phyloP scores from a whole-genome alignment of 2,113 vertebrate genomes.

The Antechinus flavipes region DNA sequence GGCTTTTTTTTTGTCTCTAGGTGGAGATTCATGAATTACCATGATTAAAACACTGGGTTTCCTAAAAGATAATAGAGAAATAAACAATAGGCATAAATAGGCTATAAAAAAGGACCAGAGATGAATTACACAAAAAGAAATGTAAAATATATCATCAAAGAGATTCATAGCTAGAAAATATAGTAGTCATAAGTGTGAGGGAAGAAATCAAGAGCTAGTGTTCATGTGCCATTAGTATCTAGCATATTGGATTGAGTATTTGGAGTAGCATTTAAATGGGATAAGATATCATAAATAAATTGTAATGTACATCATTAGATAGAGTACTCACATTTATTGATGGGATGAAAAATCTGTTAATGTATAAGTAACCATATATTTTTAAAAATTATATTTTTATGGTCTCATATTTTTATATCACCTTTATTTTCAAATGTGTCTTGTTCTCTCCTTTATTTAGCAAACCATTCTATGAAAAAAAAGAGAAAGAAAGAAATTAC shows the following conservation, averaged over 20 bases:
- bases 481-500: neutral
- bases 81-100: neutral
- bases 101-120: neutral
- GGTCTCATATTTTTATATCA: neutral
- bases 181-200: neutral
- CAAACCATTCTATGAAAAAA: neutral
- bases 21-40: neutral
- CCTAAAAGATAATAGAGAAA: neutral
- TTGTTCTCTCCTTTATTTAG: neutral
- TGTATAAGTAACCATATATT: neutral
- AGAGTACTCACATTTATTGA: neutral
- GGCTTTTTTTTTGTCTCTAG: neutral
- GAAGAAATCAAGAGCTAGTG: neutral
- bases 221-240: neutral
- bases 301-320: neutral
- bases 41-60: neutral
- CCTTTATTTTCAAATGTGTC: neutral
- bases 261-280: neutral
- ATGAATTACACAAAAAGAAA: neutral
- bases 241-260: neutral
- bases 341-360: neutral
- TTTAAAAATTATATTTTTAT: neutral
- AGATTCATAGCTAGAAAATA: neutral
- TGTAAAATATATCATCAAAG: neutral
- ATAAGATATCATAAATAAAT: neutral